phyloP scores from a whole-genome alignment of 2,797 vertebrate genomes.

The Acanthis flammea region DNA sequence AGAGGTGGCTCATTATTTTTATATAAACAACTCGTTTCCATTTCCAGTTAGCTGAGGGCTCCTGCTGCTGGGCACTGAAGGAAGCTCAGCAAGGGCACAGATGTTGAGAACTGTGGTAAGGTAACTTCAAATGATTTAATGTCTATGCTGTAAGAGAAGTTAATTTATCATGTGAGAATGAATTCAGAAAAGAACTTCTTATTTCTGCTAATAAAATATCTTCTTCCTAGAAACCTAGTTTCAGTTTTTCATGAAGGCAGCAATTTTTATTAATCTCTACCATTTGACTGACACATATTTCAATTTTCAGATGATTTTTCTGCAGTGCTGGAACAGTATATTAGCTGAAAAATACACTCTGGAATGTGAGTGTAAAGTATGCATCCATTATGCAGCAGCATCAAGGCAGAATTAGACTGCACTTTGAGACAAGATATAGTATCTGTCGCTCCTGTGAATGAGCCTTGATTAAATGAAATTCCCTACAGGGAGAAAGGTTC shows the following conservation, averaged over 20 bases:
- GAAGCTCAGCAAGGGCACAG: conserved; percentile 16
- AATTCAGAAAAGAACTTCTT: conserved; percentile 48
- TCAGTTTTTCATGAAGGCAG: conserved; percentile 26
- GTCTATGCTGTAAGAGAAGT: conserved; percentile 15
- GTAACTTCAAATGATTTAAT: conserved; percentile 38
- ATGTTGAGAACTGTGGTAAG: background rate
- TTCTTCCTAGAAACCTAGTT: conserved; percentile 38
- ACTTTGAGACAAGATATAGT: conserved; percentile 53
- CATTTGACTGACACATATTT: conserved; percentile 51
- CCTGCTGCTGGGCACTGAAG: conserved; percentile 35
- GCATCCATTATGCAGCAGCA: conserved; percentile 61
- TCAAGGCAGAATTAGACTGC: conserved; percentile 56
- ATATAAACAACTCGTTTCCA: background rate
- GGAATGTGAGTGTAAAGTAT: conserved; percentile 43
- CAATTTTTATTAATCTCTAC: conserved; percentile 50
- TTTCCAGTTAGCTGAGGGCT: background rate
- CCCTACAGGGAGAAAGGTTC: conserved; percentile 51
- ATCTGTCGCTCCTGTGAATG: conserved; percentile 39
- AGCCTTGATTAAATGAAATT: conserved; percentile 65
- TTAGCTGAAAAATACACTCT: conserved; percentile 51
- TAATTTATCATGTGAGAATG: conserved; percentile 47
- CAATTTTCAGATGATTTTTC: conserved; percentile 49
- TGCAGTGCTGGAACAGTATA: conserved; percentile 21
- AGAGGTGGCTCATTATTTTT: background rate
- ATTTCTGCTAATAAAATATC: conserved; percentile 57